Evolutionary conservation across 2,113 vertebrate species (phyloP).

Genomic region (Bubo bubo): DNA sequence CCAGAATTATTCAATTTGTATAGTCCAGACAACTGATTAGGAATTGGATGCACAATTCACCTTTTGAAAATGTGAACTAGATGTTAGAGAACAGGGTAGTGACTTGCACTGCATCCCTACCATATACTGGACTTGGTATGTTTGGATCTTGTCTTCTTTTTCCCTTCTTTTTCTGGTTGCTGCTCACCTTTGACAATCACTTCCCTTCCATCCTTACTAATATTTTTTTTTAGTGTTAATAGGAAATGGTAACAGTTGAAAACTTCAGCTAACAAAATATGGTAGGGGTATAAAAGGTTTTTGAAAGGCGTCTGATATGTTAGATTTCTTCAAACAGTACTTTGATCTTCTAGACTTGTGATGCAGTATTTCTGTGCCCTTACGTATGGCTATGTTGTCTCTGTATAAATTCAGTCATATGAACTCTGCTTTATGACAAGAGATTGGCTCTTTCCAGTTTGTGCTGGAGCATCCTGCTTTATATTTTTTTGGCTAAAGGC

Average conservation of each 20-base stretch:
- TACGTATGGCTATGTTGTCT: neutral
- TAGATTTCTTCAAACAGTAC: neutral
- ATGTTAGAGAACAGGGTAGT: neutral
- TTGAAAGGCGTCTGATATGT: neutral
- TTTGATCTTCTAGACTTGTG: neutral
- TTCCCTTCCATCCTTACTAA: neutral
- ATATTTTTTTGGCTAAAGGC: neutral
- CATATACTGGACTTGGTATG: neutral
- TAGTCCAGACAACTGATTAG: neutral
- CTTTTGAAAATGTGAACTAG: neutral
- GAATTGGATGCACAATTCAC: neutral
- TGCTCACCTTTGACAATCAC: neutral
- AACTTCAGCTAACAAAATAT: neutral
- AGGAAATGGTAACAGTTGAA: neutral
- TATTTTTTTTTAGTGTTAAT: neutral
- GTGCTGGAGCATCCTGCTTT: neutral
- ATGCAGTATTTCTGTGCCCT: neutral
- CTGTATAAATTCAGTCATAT: neutral
- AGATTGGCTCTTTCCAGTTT: neutral
- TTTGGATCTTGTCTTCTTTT: neutral
- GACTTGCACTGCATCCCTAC: neutral
- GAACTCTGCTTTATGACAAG: neutral
- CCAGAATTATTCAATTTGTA: neutral
- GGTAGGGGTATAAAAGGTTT: neutral
- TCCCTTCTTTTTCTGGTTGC: no score